Evolutionary conservation across 2,113 vertebrate species (phyloP), one percentile per base, ranked within the genome.

Genomic region (Neogale vison): DNA sequence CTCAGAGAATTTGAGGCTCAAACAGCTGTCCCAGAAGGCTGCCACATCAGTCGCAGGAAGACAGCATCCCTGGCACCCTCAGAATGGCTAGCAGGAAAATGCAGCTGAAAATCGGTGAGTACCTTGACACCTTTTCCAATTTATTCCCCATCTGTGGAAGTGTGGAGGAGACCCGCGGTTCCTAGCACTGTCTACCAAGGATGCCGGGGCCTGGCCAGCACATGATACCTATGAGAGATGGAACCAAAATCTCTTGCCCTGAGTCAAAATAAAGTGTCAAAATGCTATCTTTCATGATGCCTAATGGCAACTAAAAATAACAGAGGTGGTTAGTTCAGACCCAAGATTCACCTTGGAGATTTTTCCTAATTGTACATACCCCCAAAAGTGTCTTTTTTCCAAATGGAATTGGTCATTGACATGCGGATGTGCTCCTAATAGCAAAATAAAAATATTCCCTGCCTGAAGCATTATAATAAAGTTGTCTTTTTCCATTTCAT

Each of bases 371-470:
- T 95, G 72, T 97, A 29, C 77, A 65, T 95, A 90, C 90, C 59
- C 77, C 71, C 21, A 14, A 94, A 97, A 94, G 76, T 97, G 97
- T 96, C 96, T 95, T 97, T 96, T 94, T 90, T 59, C 85, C 80
- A 96, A 96, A 96, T 98, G 61, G 71, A 96, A 94, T 95, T 94
- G 96, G 96, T 98, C 95, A 98, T 52, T 96, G 97, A 98, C 97
- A 96, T 97, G 95, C 69, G 90, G 84, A 97, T 96, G 11, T 96
- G 94, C 80, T 93, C 95, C 92, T 97, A 98, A 97, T 93, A 95
- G 96, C 95, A 97, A 98, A 97, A 98, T 98, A 98, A 98, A 97
- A 98, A 97, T 98, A 97, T 90, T 96, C 87, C 85, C 90, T 96
- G 97, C 97, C 97, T 95, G 95, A 67, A 98, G 97, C 96, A 97